Conservation (phyloP, 92 coral and sea anemone genomes). For the Pocillopora meandrina region DNA sequence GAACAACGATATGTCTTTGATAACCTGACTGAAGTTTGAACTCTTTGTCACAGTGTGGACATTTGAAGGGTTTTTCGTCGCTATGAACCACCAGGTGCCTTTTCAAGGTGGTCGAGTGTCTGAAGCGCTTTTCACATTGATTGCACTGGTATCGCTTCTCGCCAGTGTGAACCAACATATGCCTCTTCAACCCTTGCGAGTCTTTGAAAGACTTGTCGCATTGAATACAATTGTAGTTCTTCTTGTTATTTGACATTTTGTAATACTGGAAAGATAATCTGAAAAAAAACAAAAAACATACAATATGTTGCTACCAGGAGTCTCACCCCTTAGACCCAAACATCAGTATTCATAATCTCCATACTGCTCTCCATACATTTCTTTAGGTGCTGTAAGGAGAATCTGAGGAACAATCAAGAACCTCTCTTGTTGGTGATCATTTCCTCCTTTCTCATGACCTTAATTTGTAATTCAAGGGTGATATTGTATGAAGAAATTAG, state of each 20-base stretch:
- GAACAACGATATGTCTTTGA: background rate
- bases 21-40: background rate
- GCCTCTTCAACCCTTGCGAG: background rate
- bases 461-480: too few relatives aligned
- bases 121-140: background rate
- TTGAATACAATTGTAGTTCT: background rate
- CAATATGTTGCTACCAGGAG: background rate
- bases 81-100: background rate
- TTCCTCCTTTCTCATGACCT: too few relatives aligned
- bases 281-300: background rate
- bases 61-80: slow-evolving; percentile 1
- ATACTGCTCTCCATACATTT: too few relatives aligned
- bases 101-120: background rate
- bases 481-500: too few relatives aligned
- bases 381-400: too few relatives aligned
- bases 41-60: background rate
- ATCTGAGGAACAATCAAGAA: too few relatives aligned
- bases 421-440: too few relatives aligned
- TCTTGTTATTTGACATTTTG: background rate
- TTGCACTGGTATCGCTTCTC: background rate
- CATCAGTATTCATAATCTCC: too few relatives aligned
- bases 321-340: too few relatives aligned
- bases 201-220: slow-evolving; percentile 6
- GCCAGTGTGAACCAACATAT: background rate
- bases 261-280: background rate